A percentile compares a stretch with the other conserved stretches of the same genome.
phyloP scores from a whole-genome alignment of 2,797 vertebrate genomes.

The Phrynocephalus vlangalii region DNA sequence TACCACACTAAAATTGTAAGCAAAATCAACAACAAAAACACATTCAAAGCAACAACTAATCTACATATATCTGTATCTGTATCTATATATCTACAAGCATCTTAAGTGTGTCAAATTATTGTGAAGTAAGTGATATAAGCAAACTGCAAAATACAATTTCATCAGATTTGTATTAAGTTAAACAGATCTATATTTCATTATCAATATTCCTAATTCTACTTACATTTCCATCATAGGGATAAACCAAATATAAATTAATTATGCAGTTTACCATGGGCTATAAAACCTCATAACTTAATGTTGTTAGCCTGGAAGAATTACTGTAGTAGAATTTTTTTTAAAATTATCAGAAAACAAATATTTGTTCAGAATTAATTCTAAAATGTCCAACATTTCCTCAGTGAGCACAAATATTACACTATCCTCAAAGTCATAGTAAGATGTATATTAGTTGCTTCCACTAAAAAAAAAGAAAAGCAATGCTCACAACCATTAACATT shows the following conservation, averaged over 20 bases:
- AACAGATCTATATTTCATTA: no score
- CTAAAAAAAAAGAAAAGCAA: background rate
- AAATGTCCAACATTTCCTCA: background rate
- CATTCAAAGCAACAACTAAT: no score
- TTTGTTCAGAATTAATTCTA: slow-evolving; percentile 3
- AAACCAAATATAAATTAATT: background rate
- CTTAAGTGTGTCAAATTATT: background rate
- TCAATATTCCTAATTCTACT: no score
- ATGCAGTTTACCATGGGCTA: background rate
- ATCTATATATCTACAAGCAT: no score
- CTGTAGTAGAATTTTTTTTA: background rate
- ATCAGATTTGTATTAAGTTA: background rate
- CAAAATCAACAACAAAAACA: no score
- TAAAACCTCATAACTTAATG: background rate
- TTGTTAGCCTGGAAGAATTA: background rate
- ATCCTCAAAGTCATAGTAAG: background rate
- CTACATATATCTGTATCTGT: no score
- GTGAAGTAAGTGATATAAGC: slow-evolving; percentile 1
- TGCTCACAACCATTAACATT: slow-evolving; percentile 5
- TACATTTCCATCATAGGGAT: background rate
- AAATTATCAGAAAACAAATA: background rate
- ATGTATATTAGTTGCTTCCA: background rate
- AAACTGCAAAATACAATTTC: background rate
- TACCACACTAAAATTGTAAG: background rate
- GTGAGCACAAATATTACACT: background rate